These are phyloP conservation scores for Corapipo altera DNA, from an alignment of 2,113 vertebrate species.

Conservation along the genomic window DNA sequence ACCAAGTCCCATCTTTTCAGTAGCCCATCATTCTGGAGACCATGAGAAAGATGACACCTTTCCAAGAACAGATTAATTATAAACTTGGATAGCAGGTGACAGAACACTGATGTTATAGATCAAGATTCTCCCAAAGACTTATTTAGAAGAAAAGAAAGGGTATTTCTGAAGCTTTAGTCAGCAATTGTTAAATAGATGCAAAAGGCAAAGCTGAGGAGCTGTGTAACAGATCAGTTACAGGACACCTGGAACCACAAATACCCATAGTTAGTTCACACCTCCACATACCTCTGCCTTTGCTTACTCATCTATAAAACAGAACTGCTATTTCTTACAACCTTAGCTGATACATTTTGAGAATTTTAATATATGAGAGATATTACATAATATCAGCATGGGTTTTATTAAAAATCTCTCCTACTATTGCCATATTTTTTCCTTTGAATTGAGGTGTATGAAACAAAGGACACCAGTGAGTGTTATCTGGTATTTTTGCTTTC, in stretches of 20 bases:
- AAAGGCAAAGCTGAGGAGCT: background rate
- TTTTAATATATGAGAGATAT: background rate
- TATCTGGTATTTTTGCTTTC: background rate
- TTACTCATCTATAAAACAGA: background rate
- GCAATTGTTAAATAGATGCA: background rate
- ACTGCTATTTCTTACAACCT: background rate
- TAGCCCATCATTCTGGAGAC: background rate
- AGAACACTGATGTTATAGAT: background rate
- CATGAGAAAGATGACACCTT: background rate
- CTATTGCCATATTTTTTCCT: background rate
- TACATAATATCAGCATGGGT: rapidly evolving
- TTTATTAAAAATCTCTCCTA: background rate
- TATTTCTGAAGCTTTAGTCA: background rate
- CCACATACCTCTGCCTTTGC: background rate
- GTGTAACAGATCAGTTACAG: background rate
- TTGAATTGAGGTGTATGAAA: background rate
- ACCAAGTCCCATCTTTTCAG: background rate
- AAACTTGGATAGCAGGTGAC: background rate
- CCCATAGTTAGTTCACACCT: background rate
- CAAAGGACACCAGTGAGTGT: background rate
- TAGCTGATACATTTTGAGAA: background rate
- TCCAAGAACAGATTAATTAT: background rate
- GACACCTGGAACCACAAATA: background rate
- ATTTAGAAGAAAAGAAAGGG: background rate
- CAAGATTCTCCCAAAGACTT: background rate